Conservation (phyloP, 2,797 vertebrate genomes). For the Melanotaenia maccullochi region DNA sequence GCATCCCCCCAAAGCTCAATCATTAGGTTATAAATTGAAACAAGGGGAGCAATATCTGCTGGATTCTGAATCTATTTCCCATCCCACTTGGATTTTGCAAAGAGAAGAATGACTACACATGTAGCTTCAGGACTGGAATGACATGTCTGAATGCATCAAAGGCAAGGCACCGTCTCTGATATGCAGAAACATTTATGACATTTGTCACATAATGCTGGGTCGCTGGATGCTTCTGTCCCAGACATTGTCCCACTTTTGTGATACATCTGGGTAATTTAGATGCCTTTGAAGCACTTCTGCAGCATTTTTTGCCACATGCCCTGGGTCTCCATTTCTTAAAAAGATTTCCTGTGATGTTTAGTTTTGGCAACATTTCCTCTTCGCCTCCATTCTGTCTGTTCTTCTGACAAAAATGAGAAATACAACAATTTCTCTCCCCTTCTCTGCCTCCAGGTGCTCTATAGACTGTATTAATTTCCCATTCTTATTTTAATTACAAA, state of each 20-base stretch:
- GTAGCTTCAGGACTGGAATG: constrained; percentile 28
- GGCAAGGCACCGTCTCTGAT: constrained; percentile 18
- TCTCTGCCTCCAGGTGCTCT: no score
- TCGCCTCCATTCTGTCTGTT: neutral
- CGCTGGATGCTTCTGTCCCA: constrained; percentile 11
- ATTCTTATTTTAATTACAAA: neutral
- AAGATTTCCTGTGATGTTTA: neutral
- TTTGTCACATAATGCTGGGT: constrained; percentile 4
- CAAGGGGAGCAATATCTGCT: constrained; percentile 39
- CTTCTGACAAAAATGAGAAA: neutral
- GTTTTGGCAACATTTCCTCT: constrained; percentile 5
- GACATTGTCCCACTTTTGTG: constrained; percentile 2
- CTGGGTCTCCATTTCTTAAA: constrained; percentile 7
- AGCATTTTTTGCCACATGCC: neutral
- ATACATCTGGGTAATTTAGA: neutral
- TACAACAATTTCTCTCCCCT: neutral
- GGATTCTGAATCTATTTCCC: constrained; percentile 65
- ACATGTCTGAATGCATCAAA: constrained; percentile 21
- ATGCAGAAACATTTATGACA: neutral
- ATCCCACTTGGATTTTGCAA: constrained; percentile 7
- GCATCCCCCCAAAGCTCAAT: constrained; percentile 48
- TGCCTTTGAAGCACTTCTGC: neutral
- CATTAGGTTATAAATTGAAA: constrained; percentile 61
- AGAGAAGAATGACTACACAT: constrained; percentile 31
- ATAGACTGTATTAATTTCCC: no score